Evolutionary conservation across 2,888 invertebrate species (phyloP), one percentile per base, ranked within the genome.

Genomic region (Criorhina ranunculi): DNA sequence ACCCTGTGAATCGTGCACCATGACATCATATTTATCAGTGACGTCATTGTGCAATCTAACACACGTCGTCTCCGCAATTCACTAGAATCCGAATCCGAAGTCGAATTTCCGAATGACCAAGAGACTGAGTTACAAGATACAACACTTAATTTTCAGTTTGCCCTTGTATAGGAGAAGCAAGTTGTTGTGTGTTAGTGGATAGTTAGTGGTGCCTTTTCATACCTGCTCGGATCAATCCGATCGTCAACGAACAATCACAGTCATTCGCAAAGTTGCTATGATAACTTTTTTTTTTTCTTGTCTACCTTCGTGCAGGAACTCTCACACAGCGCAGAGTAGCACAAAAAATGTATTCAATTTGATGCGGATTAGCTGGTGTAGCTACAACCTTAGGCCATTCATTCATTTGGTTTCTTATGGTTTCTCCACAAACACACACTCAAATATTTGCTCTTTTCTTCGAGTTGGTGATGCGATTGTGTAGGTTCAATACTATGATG

Each of bases 351-450:
- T 70, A 72, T 78, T 82, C 67, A 66, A 72, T 72, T 66, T 46
- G 59, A 53, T 49, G 78, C 72, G 67, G 82, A 82, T 78, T 60
- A 69, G 67, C 31, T 59, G 49, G 57, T 46, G 46, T 35, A 44
- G 49, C 75, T 57, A 70, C 79, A 83, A 83, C 73, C 73, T 73
- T 55, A 64, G 73, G 79, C 73, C 73, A 72, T 82, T 82, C 83
- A 83, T 83, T 73, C 83, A 79, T 79, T 67, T 42, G 57, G 55
- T 79, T 83, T 79, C 83, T 83, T 79, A 83, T 83, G 72, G 78
- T 79, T 83, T 82, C 82, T 73, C 73, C 62, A 29, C 24, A 40
- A 6, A 35, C 29, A 42, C 59, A 64, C 17, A 59, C 40, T 11
- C 19, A 40, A 19, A 42, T 55, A 37, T 46, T 24, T 55, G 31